Conservation (phyloP, 2,888 invertebrate species). For the Druceiella hillmani region DNA sequence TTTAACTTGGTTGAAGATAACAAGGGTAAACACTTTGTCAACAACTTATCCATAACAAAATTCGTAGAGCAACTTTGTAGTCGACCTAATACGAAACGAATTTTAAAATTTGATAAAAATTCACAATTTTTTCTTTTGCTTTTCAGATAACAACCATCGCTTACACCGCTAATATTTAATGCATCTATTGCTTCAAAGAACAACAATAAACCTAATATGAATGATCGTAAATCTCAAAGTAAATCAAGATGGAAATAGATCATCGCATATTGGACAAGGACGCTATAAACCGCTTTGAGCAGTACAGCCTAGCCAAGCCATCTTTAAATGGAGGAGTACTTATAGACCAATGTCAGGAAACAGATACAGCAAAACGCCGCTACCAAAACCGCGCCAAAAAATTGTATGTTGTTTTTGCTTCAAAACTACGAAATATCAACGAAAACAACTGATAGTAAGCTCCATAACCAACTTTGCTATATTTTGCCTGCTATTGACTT, state of each 20-base stretch:
- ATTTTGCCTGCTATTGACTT: slow-evolving; percentile 74
- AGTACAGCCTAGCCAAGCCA: slow-evolving; percentile 47
- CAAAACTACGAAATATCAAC: slow-evolving; percentile 49
- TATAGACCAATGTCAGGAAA: slow-evolving; percentile 52
- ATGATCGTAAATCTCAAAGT: too few species aligned
- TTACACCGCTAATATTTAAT: too few species aligned
- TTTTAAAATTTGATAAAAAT: too few species aligned
- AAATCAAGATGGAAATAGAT: slow-evolving; percentile 49
- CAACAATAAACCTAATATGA: too few species aligned
- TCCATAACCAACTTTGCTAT: slow-evolving; percentile 78
- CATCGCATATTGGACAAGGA: slow-evolving; percentile 49
- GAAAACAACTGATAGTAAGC: slow-evolving; percentile 63
- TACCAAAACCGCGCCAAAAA: slow-evolving; percentile 47
- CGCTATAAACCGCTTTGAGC: slow-evolving; percentile 48
- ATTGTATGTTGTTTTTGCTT: slow-evolving; percentile 51
- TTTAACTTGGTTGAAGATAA: too few species aligned
- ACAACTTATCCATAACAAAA: too few species aligned
- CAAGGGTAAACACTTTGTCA: too few species aligned
- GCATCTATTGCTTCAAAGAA: too few species aligned
- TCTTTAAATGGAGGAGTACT: slow-evolving; percentile 48
- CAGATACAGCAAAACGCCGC: slow-evolving; percentile 47
- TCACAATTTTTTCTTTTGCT: too few species aligned
- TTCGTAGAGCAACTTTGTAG: too few species aligned
- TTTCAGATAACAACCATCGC: too few species aligned
- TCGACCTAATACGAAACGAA: too few species aligned